phyloP scores from a whole-genome alignment of 1,140 invertebrate species.

The Protaetia brevitarsis region DNA sequence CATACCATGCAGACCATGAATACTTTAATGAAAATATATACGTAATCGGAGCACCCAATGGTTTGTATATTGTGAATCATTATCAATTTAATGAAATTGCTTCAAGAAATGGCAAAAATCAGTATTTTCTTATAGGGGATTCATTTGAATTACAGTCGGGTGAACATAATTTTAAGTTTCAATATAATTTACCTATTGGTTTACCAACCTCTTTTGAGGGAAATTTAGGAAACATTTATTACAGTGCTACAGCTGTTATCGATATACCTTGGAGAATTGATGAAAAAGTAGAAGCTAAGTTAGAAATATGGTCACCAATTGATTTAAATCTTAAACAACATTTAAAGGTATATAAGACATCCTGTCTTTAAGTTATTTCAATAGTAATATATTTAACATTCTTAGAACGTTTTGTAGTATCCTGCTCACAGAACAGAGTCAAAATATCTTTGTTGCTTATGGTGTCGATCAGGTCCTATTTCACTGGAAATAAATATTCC shows the following conservation, averaged over 20 bases:
- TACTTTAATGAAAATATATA: not conserved
- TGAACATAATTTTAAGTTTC: not conserved
- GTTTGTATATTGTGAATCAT: not conserved
- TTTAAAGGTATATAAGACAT: not conserved
- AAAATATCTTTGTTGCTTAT: not conserved
- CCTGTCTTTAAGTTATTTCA: not conserved
- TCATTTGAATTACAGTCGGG: not conserved
- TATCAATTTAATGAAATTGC: not conserved
- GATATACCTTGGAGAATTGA: not conserved
- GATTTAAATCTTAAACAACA: not conserved
- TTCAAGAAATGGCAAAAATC: not conserved
- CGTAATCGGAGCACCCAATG: not conserved
- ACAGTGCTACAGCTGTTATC: not conserved
- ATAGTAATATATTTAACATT: no score
- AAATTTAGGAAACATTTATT: not conserved
- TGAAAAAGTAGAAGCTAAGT: not conserved
- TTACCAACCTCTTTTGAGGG: not conserved
- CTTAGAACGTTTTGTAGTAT: no score
- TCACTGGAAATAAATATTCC: not conserved
- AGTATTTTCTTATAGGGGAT: no score
- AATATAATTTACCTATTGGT: not conserved
- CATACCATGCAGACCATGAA: not conserved
- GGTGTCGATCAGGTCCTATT: not conserved
- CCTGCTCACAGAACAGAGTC: not conserved
- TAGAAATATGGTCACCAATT: not conserved